phyloP scores from a whole-genome alignment of 1,140 invertebrate species.

The Bombus balteatus region DNA sequence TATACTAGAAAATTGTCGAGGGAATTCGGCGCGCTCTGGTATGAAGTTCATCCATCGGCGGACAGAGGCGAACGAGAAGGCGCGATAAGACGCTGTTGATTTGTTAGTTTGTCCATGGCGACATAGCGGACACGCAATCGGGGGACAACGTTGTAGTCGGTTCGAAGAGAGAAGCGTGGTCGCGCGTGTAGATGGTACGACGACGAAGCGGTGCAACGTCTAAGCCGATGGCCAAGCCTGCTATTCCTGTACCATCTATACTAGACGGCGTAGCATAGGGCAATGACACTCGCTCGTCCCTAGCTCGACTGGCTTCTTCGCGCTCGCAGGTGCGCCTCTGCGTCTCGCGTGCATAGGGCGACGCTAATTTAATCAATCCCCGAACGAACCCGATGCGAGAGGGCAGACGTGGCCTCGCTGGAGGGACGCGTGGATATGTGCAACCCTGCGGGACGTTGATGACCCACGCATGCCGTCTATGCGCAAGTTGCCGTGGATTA shows the following conservation, averaged over 20 bases:
- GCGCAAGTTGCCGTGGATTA: not conserved
- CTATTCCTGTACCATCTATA: conserved; percentile 73
- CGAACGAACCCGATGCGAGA: conserved; percentile 33
- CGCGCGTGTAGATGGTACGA: conserved; percentile 23
- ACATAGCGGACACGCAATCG: not conserved
- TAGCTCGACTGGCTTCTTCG: conserved; percentile 61
- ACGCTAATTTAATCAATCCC: conserved; percentile 70
- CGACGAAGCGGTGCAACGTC: conserved; percentile 66
- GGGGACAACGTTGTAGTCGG: not conserved
- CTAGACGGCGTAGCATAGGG: conserved; percentile 68
- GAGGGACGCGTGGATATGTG: not conserved
- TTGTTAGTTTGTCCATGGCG: conserved; percentile 48
- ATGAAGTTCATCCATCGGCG: not conserved
- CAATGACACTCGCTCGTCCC: conserved; percentile 68
- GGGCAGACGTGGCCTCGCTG: not conserved
- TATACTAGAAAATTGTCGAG: not conserved
- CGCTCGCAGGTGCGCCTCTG: conserved; percentile 67
- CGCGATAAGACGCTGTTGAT: conserved; percentile 55
- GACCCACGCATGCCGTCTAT: not conserved
- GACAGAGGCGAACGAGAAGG: not conserved
- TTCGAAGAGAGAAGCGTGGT: not conserved
- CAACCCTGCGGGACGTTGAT: not conserved
- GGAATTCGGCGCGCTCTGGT: not conserved
- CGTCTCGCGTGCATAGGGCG: conserved; percentile 54
- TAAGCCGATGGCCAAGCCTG: conserved; percentile 66